Base-by-base conservation (phyloP, 2,888 invertebrate genomes). In the Adelognathus sp. region DNA sequence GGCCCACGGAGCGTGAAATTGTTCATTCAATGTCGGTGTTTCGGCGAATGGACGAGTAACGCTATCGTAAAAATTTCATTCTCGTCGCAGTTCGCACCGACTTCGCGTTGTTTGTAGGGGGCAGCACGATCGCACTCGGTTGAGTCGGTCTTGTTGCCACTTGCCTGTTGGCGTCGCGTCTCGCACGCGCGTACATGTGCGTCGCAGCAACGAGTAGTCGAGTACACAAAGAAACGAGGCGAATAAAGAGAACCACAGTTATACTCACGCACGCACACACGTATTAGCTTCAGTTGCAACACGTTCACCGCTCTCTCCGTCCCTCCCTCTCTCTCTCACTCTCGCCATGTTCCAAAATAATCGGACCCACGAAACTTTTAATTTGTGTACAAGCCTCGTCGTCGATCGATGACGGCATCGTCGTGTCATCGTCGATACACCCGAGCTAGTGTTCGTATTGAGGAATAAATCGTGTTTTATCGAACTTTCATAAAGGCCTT, bases 331-430 rank as follows among this genome's bases (percentile, higher is more conserved):
- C n/a, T n/a, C n/a, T n/a, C n/a, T n/a, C n/a, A n/a, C n/a, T n/a
- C 14, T 67, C 56, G 56, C 39, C 46, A 76, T 76, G 76, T 76
- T 76, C 50, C 56, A 58, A 76, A 70, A 70, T 76, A 31, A 64
- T 46, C 61, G 46, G 29, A 24, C 6, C 16, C 14, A 29, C 46
- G 41, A 24, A 39, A 50, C 54, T 24, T 70, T 64, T 29, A 63
- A 70, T 44, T 76, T 21, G 56, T 50, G 46, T 75, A 36, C 52
- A 36, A 29, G 27, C 56, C n/a, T 70, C 63, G 44, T 76, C 39
- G 69, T n/a, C 41, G 63, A 76, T 70, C 69, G 70, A 76, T 76
- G 70, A 76, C 70, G 63, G 39, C 63, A 70, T 31, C 18, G 27
- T 46, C 52, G 41, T 56, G 46, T 67, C 66, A 52, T 75, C 56